phyloP scores from a whole-genome alignment of 2,113 vertebrate genomes.

The Onychorhynchus coronatus region DNA sequence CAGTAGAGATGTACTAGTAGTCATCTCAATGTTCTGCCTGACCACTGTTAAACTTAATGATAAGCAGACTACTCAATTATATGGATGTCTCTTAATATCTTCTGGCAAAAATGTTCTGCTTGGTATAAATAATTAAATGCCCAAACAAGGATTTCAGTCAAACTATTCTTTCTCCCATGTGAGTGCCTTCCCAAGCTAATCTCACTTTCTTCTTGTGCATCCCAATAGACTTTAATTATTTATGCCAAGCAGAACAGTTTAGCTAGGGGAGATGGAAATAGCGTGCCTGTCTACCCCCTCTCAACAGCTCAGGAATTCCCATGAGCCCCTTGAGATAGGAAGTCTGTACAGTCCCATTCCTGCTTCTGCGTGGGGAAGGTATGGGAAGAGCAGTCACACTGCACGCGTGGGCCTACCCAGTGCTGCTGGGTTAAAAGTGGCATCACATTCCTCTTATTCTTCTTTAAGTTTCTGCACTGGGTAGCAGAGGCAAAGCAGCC shows the following conservation, averaged over 20 bases:
- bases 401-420: neutral
- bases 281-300: fast-evolving
- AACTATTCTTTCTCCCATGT: neutral
- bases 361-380: neutral
- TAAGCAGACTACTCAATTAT: neutral
- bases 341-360: neutral
- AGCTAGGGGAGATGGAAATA: neutral
- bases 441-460: neutral
- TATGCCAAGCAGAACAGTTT: neutral
- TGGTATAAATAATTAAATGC: constrained; percentile 8
- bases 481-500: neutral
- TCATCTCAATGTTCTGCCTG: neutral
- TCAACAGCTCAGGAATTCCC: neutral
- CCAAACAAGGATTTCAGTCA: neutral
- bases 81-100: neutral
- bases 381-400: neutral
- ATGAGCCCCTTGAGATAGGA: neutral
- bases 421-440: neutral
- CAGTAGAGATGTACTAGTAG: neutral
- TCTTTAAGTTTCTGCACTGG: fast-evolving
- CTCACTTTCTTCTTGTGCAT: neutral
- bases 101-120: neutral
- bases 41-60: neutral
- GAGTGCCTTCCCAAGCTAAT: neutral
- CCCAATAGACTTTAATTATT: constrained; percentile 27